Percentiles rank a stretch among this genome's conserved stretches.
Conservation (phyloP, 2,797 vertebrate genomes). For the Danio choprae region DNA sequence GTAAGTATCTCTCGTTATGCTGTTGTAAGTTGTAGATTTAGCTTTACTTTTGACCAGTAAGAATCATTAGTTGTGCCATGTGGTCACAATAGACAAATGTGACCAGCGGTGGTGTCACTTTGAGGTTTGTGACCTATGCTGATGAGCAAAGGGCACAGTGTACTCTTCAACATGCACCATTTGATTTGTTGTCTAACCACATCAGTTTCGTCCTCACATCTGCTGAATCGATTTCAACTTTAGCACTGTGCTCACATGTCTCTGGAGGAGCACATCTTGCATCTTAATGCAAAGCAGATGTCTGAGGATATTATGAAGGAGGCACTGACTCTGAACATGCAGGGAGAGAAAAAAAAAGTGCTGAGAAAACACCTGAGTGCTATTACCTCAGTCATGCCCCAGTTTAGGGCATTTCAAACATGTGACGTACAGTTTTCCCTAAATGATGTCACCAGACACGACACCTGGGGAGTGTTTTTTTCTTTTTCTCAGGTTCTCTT, state of each 20-base stretch:
- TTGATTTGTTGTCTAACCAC: slow-evolving; percentile 63
- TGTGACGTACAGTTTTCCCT: slow-evolving; percentile 39
- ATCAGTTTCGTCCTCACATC: slow-evolving; percentile 62
- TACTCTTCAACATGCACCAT: slow-evolving; percentile 51
- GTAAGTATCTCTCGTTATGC: slow-evolving; percentile 30
- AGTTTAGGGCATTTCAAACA: slow-evolving; percentile 46
- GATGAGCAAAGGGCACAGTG: slow-evolving; percentile 53
- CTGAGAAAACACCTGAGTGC: slow-evolving; percentile 72
- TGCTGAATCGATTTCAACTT: slow-evolving; percentile 68
- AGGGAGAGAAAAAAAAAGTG: slow-evolving; percentile 45
- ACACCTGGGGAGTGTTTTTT: neutral
- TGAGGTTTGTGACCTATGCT: slow-evolving; percentile 54
- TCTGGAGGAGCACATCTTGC: slow-evolving; percentile 67
- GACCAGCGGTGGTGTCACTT: slow-evolving; percentile 70
- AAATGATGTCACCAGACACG: slow-evolving; percentile 46
- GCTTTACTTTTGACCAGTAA: slow-evolving; percentile 25
- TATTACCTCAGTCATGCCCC: slow-evolving; percentile 69
- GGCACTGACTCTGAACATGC: slow-evolving; percentile 54
- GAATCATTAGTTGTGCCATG: slow-evolving; percentile 26
- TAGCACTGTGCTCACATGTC: slow-evolving; percentile 55
- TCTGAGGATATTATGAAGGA: slow-evolving; percentile 48
- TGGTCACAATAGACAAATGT: slow-evolving; percentile 64
- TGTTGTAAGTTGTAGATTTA: neutral
- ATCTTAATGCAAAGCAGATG: slow-evolving; percentile 77
- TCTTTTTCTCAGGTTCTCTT: neutral